Evolutionary conservation across 2,888 invertebrate species (phyloP).

Genomic region (Lydus trimaculatus): DNA sequence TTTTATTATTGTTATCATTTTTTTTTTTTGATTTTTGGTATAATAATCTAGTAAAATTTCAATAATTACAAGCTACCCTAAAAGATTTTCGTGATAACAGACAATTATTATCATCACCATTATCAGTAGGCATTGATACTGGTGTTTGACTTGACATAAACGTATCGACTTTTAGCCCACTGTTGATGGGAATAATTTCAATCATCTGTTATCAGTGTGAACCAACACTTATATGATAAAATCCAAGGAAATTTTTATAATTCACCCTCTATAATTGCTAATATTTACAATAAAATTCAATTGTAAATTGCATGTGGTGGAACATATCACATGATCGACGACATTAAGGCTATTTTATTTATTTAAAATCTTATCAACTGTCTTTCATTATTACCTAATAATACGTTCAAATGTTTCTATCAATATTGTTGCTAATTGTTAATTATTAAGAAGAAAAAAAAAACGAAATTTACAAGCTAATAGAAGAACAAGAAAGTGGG

Average conservation of each 20-base stretch:
- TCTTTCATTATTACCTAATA: slow-evolving; percentile 5
- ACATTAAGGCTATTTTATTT: slow-evolving; percentile 29
- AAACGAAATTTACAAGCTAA: slow-evolving; percentile 10
- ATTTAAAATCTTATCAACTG: slow-evolving; percentile 10
- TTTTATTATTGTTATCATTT: not conserved
- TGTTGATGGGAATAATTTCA: not conserved
- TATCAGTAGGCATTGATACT: too few species aligned
- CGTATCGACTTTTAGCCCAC: not conserved
- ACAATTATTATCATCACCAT: not conserved
- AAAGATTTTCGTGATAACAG: not conserved
- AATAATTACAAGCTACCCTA: slow-evolving; percentile 18
- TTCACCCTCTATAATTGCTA: not conserved
- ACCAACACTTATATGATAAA: slow-evolving; percentile 29
- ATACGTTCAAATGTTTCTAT: slow-evolving; percentile 4
- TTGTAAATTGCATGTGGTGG: slow-evolving; percentile 22
- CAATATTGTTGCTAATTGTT: not conserved
- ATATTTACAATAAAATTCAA: slow-evolving; percentile 27
- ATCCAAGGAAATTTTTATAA: slow-evolving; percentile 22
- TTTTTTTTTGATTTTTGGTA: slow-evolving; percentile 20
- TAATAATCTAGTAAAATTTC: slow-evolving; percentile 28
- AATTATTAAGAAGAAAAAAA: not conserved
- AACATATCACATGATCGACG: slow-evolving; percentile 35
- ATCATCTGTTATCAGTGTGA: slow-evolving; percentile 22
- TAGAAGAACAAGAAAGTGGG: not conserved
- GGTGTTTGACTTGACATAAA: too few species aligned